These are phyloP conservation scores for Apodemia hepburni DNA, from an alignment of 2,888 invertebrate genomes.

Conservation along the genomic window DNA sequence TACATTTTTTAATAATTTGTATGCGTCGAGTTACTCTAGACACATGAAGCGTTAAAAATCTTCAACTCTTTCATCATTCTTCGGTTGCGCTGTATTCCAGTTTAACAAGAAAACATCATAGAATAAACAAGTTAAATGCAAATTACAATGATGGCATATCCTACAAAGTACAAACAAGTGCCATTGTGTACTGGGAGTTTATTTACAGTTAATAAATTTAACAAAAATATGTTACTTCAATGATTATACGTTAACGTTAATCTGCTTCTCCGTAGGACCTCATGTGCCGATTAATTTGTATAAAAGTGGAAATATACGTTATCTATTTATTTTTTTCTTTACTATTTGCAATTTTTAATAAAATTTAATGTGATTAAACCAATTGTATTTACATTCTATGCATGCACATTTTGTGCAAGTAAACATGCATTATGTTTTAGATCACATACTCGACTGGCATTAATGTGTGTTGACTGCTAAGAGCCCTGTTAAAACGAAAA, in stretches of 20 bases:
- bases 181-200: slow-evolving; percentile 1
- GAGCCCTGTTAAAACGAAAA: slow-evolving; percentile 79
- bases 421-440: slow-evolving; percentile 76
- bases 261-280: slow-evolving; percentile 28
- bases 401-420: slow-evolving; percentile 72
- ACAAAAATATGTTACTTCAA: not conserved
- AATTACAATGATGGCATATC: not conserved
- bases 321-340: slow-evolving; percentile 20
- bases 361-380: slow-evolving; percentile 29
- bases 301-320: slow-evolving; percentile 27
- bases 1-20: no score
- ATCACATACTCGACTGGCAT: slow-evolving; percentile 80
- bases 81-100: no score
- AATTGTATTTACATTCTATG: slow-evolving; percentile 62
- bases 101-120: not conserved
- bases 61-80: no score
- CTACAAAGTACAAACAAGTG: not conserved
- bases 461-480: slow-evolving; percentile 81
- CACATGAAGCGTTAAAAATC: no score
- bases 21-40: no score
- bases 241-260: not conserved
- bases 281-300: slow-evolving; percentile 24
- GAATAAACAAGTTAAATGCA: not conserved
- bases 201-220: not conserved
- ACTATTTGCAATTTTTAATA: slow-evolving; percentile 27